Percentiles rank a stretch among this genome's conserved stretches.
Evolutionary conservation across 1,140 invertebrate species (phyloP).

Genomic region (Heliothis subflexa): DNA sequence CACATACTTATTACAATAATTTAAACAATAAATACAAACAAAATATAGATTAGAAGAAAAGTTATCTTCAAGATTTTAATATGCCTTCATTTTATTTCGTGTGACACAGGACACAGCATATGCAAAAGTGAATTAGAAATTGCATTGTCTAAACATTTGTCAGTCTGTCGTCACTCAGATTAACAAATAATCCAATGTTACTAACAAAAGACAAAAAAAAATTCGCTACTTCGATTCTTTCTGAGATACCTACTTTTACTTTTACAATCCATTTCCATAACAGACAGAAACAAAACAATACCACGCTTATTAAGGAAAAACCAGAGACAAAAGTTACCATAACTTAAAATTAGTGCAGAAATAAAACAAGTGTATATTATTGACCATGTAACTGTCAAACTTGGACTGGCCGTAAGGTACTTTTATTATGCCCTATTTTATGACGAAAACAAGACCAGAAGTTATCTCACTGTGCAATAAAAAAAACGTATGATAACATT

Average conservation of each 20-base stretch:
- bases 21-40: constrained; percentile 38
- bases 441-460: constrained; percentile 35
- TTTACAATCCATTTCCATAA: neutral
- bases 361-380: constrained; percentile 53
- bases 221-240: neutral
- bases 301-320: neutral
- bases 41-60: neutral
- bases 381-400: constrained; percentile 30
- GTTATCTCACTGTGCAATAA: constrained; percentile 34
- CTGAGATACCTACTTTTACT: too few relatives aligned
- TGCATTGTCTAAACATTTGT: too few relatives aligned
- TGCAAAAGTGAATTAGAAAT: too few relatives aligned
- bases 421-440: neutral
- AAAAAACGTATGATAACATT: neutral
- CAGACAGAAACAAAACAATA: neutral
- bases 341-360: constrained; percentile 52
- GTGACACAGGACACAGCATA: neutral
- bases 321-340: neutral
- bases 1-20: constrained; percentile 45
- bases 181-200: neutral
- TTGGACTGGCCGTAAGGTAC: constrained; percentile 39
- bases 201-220: neutral
- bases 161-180: neutral
- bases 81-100: too few relatives aligned
- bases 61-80: neutral